These are phyloP conservation scores for Spisula subtruncata DNA, from an alignment of 2,888 invertebrate genomes.

Conservation along the genomic window DNA sequence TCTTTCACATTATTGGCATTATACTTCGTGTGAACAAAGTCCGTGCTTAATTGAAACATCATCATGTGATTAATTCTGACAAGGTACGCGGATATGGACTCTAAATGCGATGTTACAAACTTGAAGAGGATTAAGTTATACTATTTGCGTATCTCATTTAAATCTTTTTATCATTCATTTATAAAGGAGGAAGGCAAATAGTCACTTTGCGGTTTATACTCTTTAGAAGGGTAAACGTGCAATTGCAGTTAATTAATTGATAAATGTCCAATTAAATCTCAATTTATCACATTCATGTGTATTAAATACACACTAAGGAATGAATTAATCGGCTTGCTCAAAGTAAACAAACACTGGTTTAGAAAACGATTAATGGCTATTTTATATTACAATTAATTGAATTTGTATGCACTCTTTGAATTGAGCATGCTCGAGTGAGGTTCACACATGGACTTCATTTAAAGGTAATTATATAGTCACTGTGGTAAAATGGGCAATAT, in stretches of 20 bases:
- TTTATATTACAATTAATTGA: too few relatives aligned
- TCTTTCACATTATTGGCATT: too few relatives aligned
- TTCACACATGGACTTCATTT: too few relatives aligned
- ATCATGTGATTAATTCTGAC: not conserved
- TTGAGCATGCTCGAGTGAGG: too few relatives aligned
- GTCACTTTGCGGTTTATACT: not conserved
- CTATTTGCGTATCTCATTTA: not conserved
- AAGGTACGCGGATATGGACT: not conserved
- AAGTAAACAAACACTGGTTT: not conserved
- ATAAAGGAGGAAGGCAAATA: not conserved
- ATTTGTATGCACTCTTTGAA: too few relatives aligned
- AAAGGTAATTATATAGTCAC: too few relatives aligned
- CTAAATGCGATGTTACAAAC: not conserved
- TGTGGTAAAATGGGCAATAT: too few relatives aligned
- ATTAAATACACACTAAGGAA: not conserved
- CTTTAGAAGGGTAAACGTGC: not conserved
- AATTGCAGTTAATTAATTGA: slow-evolving; percentile 14
- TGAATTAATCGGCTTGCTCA: not conserved
- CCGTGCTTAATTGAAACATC: too few relatives aligned
- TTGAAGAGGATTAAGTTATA: not conserved
- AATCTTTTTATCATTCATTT: not conserved
- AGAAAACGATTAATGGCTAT: not conserved
- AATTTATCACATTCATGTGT: not conserved
- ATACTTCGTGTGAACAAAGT: too few relatives aligned
- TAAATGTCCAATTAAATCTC: not conserved